phyloP scores from a whole-genome alignment of 1,140 invertebrate genomes.

The Rhagoletis zephyria region DNA sequence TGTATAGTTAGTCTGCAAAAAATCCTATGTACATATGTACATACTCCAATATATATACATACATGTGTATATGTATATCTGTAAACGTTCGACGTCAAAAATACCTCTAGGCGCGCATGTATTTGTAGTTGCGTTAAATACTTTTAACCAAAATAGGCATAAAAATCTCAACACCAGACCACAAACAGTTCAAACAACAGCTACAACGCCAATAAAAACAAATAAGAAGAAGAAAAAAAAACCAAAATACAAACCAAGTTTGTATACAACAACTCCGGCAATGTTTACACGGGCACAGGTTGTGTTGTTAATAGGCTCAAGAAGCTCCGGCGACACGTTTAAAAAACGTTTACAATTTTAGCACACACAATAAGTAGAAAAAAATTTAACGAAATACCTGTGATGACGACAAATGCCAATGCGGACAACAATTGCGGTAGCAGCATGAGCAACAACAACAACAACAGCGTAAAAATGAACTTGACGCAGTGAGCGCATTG shows the following conservation, averaged over 20 bases:
- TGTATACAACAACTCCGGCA: constrained; percentile 10
- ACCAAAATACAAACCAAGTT: not conserved
- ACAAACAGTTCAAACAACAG: constrained; percentile 20
- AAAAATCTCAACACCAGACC: constrained; percentile 42
- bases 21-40: not conserved
- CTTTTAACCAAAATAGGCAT: constrained; percentile 35
- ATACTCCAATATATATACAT: not conserved
- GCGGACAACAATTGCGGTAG: not conserved
- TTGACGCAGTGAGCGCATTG: not conserved
- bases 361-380: not conserved
- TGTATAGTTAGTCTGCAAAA: not conserved
- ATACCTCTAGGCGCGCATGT: not conserved
- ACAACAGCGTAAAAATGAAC: constrained; percentile 30
- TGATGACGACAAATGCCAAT: constrained; percentile 32
- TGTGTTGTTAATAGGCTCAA: constrained; percentile 44
- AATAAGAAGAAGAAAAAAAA: not conserved
- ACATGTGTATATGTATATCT: not conserved
- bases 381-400: constrained; percentile 18
- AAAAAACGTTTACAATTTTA: not conserved
- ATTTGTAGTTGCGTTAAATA: constrained; percentile 26
- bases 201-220: constrained; percentile 18
- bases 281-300: constrained; percentile 31
- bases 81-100: not conserved
- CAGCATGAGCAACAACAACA: not conserved
- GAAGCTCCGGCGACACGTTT: constrained; percentile 49